Evolutionary conservation across 2,888 invertebrate genomes (phyloP).

Genomic region (Morpho helenor): DNA sequence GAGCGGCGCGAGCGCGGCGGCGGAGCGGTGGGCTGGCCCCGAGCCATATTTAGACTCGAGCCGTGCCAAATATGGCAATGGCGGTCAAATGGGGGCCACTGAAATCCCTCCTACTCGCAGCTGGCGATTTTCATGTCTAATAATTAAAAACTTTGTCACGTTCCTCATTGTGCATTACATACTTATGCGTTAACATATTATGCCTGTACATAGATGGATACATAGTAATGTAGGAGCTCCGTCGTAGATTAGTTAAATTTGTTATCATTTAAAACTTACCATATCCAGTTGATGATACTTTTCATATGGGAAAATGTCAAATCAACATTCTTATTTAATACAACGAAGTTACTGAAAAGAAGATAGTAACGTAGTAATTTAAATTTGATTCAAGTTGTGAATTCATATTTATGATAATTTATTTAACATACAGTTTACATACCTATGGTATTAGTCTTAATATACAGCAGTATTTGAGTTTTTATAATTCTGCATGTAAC

Average conservation of each 20-base stretch:
- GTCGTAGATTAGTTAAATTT: background rate
- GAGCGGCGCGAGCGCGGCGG: conserved; percentile 58
- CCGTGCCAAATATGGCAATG: conserved; percentile 90
- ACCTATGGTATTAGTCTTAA: no score
- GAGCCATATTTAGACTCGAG: conserved; percentile 90
- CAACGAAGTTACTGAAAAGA: no score
- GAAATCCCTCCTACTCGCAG: conserved; percentile 85
- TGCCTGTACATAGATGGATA: conserved; percentile 22
- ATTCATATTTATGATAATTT: no score
- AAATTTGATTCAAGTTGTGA: no score
- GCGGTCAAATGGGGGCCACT: conserved; percentile 89
- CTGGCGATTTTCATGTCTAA: conserved; percentile 76
- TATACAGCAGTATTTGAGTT: no score
- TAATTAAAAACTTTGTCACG: conserved; percentile 77
- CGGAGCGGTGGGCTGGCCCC: conserved; percentile 84
- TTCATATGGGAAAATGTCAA: no score
- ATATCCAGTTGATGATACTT: background rate
- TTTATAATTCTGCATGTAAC: no score
- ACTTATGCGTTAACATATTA: conserved; percentile 30
- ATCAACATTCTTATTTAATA: no score
- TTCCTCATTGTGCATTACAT: conserved; percentile 39
- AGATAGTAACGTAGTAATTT: no score
- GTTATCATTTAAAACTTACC: background rate
- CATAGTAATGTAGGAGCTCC: background rate
- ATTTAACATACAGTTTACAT: no score